A percentile compares a stretch with the other conserved stretches of the same genome.
These are phyloP conservation scores for Mustela nigripes DNA, from an alignment of 2,113 vertebrate species.

Conservation along the genomic window DNA sequence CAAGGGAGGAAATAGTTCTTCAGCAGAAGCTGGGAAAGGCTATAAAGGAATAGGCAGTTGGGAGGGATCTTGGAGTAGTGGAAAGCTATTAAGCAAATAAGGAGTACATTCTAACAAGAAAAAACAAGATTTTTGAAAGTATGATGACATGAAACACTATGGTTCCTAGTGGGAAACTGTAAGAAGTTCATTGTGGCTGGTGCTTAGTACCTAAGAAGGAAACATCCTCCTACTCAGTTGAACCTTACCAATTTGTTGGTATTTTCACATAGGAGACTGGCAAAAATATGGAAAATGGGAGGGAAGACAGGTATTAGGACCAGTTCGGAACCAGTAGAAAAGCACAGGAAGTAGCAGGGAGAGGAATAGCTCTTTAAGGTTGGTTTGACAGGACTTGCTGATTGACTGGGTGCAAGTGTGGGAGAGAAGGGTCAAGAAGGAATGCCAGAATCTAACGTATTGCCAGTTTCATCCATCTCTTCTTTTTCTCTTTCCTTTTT, in stretches of 20 bases:
- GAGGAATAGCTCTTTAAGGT: not conserved
- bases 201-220: not conserved
- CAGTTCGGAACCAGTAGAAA: not conserved
- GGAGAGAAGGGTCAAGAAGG: not conserved
- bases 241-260: not conserved
- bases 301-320: not conserved
- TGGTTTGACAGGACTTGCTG: not conserved
- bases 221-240: not conserved
- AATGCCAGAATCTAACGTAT: not conserved
- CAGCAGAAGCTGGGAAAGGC: not conserved
- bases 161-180: conserved; percentile 2
- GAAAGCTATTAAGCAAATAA: not conserved
- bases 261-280: conserved; percentile 16
- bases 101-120: not conserved
- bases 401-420: not conserved
- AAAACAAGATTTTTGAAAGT: not conserved
- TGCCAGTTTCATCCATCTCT: not conserved
- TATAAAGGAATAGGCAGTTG: not conserved
- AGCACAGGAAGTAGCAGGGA: not conserved
- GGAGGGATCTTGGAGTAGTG: not conserved
- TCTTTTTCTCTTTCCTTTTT: not conserved
- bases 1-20: not conserved
- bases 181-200: not conserved
- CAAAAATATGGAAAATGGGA: not conserved
- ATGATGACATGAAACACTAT: not conserved